Evolutionary conservation across 2,797 vertebrate genomes (phyloP), one percentile per base, ranked within the genome.

Genomic region (Hoplostethus mediterraneus): DNA sequence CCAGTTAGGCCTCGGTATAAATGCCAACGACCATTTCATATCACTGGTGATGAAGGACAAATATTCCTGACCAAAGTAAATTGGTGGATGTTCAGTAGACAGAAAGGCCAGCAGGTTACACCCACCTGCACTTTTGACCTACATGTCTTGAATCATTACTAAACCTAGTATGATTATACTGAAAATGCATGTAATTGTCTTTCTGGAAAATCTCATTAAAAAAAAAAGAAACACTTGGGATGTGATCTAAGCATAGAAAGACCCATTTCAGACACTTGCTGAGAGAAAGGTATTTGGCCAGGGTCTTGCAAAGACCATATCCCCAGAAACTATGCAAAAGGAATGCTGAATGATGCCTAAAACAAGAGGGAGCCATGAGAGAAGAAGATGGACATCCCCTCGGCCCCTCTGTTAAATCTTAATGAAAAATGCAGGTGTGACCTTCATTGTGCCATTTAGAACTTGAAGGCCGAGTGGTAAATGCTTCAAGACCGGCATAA

Each of bases 251-350:
- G 60, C 30, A 31, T 9, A 36, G 56, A 82, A 62, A 64, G 59
- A 52, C 30, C 16, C 17, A 60, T 71, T 86, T 82, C 40, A 84
- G 65, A 77, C 70, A 49, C 67, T 75, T 70, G 68, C 47, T 79
- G 75, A 85, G 59, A 81, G 84, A 87, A 65, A 9, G 71, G 80
- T 82, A 89, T 85, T 78, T 89, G 75, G 78, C 67, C 51, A 0
- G 21, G 36, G 56, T 63, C 61, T 49, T 48, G 66, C 63, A 61
- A 67, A 68, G 63, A 73, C 61, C 40, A 12, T 73, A 76, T 83
- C 73, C 60, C 28, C 33, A 63, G 67, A 80, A 80, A 82, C 65
- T 71, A 75, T 66, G 71, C 67, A 40, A 44, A 65, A 86, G 71
- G 85, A 90, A 87, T 83, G 82, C 55, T 49, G 76, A 74, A 51